phyloP scores from a whole-genome alignment of 2,113 vertebrate genomes.

The Cryptomyrus ogoouensis region DNA sequence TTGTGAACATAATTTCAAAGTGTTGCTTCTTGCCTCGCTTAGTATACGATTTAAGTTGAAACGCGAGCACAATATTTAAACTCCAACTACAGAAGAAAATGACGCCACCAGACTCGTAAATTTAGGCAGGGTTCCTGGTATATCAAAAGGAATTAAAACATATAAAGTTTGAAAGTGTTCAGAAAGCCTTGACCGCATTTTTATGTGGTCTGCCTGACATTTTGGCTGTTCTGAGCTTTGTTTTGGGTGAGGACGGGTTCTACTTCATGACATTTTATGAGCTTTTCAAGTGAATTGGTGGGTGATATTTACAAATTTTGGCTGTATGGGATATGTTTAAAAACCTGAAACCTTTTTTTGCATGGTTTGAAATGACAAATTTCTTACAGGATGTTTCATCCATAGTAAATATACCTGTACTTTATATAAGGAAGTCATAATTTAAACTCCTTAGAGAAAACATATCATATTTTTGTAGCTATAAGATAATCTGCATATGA shows the following conservation, averaged over 20 bases:
- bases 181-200: constrained; percentile 30
- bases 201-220: constrained; percentile 51
- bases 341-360: background rate
- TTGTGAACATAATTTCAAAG: background rate
- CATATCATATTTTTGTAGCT: background rate
- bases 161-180: constrained; percentile 13
- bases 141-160: background rate
- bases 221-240: constrained; percentile 47
- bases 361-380: background rate
- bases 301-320: constrained; percentile 46
- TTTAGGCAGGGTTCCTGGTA: background rate
- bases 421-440: background rate
- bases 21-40: background rate
- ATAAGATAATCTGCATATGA: background rate
- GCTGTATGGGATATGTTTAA: constrained; percentile 16
- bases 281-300: constrained; percentile 40
- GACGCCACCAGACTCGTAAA: background rate
- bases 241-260: constrained; percentile 31
- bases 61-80: background rate
- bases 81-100: background rate
- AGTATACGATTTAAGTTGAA: background rate
- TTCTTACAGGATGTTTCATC: background rate
- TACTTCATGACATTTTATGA: constrained; percentile 50
- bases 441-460: too few relatives aligned
- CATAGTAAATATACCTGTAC: background rate